Evolutionary conservation across 2,888 invertebrate genomes (phyloP), one percentile per base, ranked within the genome.

Genomic region (Caenorhabditis virilis): DNA sequence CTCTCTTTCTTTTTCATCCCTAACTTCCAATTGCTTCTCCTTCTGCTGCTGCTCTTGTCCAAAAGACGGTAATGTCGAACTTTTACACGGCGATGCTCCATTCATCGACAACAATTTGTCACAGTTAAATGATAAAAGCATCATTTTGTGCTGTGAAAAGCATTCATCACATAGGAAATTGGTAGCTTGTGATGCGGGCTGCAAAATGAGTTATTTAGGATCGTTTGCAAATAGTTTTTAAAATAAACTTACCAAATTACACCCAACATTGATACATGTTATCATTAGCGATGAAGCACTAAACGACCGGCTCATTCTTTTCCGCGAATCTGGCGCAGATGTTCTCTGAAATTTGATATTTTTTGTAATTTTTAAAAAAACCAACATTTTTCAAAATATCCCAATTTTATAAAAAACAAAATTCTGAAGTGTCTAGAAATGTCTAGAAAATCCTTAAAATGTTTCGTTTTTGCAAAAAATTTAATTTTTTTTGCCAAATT

Each of bases 151-250:
- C 45, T 62, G 69, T 22, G 72, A 74, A 45, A 82, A 79, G 53
- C 82, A 82, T 25, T 60, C 58, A 25, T 68, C 68, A 60, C 82
- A 82, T 47, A 82, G 74, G 68, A 82, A 80, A 50, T 82, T 82
- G 20, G 79, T 79, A n/a, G 72, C 63, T 33, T 79, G 79, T 1
- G 78, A 74, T 1, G 80, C 80, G 6, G 70, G 74, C 68, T 77
- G 61, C 55, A 72, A 65, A 42, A n/a, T 16, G 13, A 27, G 26
- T n/a, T 45, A 15, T 27, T 27, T 23, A n/a, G 25, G 11, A 25
- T 18, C 13, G 20, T 20, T 56, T 56, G 48, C 53, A 41, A 45
- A 49, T 27, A 41, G 27, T 20, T 23, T 27, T 15, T 20, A 25
- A 42, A 22, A 26, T 33, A 4, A 23, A 43, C 65, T 42, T 20